Evolutionary conservation across 2,888 invertebrate species (phyloP), one percentile per base, ranked within the genome.

Genomic region (Stegana nigrithorax): DNA sequence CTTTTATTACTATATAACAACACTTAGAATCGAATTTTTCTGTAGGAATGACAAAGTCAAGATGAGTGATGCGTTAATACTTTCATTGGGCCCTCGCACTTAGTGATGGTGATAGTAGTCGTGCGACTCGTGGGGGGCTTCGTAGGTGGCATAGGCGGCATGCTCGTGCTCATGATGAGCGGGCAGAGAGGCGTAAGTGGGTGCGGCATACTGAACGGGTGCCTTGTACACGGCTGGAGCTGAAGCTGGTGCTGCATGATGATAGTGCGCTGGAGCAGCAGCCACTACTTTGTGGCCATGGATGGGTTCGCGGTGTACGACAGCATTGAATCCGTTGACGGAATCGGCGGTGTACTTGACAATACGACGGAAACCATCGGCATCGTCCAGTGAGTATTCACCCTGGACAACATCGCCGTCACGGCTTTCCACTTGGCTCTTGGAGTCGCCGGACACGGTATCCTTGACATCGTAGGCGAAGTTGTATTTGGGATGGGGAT

Each of bases 371-470:
- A 79, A 81, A 32, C 85, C 85, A 75, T 86, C 86, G 63, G 85
- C 80, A 72, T 86, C 85, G 29, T 80, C 73, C 62, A 86, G 63
- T 0, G 86, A 84, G 71, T 86, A 86, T 74, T 85, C 84, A 45
- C 85, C 85, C 60, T 82, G 82, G 5, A 86, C 85, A 27, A 84
- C 79, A 72, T 86, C 85, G 42, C 85, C 85, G 50, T 84, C 83
- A 27, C 85, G 83, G 14, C 73, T 70, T 71, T 86, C 85, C 21
- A 74, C 74, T 67, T 86, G 85, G 65, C 80, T 84, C 73, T 86
- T 86, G 25, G 83, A 82, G 60, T 86, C 85, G 2, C 85, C 85
- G 2, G 85, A 84, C 1, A 83, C 59, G 8, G 73, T 63, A 66
- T 86, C 85, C 67, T 84, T 78, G 4, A 85, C 82, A 65, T 85